Conservation (phyloP, 2,113 vertebrate genomes). For the Leiothrix lutea region DNA sequence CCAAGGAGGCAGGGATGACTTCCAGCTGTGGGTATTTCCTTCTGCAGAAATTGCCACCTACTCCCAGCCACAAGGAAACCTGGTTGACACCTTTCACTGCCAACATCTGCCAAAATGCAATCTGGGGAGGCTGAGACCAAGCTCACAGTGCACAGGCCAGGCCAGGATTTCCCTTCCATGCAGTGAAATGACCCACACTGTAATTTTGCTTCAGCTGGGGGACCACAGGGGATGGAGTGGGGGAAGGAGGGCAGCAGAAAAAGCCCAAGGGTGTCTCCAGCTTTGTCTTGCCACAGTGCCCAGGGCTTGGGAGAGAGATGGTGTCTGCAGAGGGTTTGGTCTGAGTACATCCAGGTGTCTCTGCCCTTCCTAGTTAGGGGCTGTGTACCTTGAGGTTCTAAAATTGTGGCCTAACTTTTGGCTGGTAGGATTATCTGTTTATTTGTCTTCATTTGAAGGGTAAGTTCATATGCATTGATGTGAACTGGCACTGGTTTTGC, state of each 20-base stretch:
- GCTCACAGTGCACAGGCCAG: not conserved
- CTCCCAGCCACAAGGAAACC: not conserved
- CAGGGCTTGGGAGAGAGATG: not conserved
- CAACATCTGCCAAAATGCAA: not conserved
- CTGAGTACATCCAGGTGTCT: not conserved
- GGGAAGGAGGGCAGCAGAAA: fast-evolving
- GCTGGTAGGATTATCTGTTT: not conserved
- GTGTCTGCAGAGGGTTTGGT: not conserved
- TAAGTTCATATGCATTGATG: not conserved
- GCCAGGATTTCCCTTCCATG: not conserved
- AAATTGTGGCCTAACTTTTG: not conserved
- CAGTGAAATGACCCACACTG: not conserved
- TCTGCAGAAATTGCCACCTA: not conserved
- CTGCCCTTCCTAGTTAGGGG: not conserved
- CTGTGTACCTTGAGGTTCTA: not conserved
- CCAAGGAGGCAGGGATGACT: not conserved
- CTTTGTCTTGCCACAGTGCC: not conserved
- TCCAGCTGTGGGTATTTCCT: not conserved
- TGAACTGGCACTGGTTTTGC: not conserved
- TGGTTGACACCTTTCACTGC: not conserved
- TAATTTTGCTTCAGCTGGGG: not conserved
- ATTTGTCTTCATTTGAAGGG: not conserved
- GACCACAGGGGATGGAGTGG: not conserved
- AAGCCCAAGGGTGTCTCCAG: not conserved
- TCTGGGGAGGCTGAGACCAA: not conserved